Evolutionary conservation across 1,140 invertebrate genomes (phyloP), one percentile per base, ranked within the genome.

Genomic region (Drosophila ohnishii): DNA sequence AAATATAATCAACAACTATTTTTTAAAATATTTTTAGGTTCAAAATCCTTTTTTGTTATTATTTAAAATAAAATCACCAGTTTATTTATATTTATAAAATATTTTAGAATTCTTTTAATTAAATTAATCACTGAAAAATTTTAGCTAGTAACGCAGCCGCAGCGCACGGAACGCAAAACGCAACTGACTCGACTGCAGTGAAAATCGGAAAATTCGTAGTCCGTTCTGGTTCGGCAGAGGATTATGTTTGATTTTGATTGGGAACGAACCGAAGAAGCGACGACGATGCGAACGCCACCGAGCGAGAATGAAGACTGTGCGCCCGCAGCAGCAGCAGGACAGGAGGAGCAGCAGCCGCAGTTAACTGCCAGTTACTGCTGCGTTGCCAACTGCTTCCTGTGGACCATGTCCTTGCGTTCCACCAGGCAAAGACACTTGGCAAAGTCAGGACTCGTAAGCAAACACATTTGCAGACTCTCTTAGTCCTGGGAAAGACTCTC

Each of bases 131-230:
- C 42, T 63, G 4, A 1, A 44, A 42, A 25, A 13, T 42, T 8
- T 6, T 16, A 65, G 62, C 50, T 56, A 45, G 51, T 55, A 62
- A 57, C 45, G 42, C 62, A 76, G 60, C 63, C 67, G 83, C 53
- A 69, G 28, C 50, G 56, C 74, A 66, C 74, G 80, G 60, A 80
- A 66, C 61, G 58, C 80, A 66, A 75, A 88, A 75, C 50, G 59
- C 69, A 84, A 88, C 85, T 88, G 80, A 80, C 45, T 45, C 63
- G 44, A 69, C 34, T 44, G 61, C 64, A 69, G 16, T 47, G 62
- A 42, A 66, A 62, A 78, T 75, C 66, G 67, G 39, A 53, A 63
- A 61, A 61, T 44, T 62, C 58, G 19, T 30, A 19, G 58, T 58
- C 51, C 30, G 44, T 25, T 30, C 10, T 39, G 44, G 57, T 44